phyloP scores from a whole-genome alignment of 2,888 invertebrate genomes.

The Drosophila stalkeri region DNA sequence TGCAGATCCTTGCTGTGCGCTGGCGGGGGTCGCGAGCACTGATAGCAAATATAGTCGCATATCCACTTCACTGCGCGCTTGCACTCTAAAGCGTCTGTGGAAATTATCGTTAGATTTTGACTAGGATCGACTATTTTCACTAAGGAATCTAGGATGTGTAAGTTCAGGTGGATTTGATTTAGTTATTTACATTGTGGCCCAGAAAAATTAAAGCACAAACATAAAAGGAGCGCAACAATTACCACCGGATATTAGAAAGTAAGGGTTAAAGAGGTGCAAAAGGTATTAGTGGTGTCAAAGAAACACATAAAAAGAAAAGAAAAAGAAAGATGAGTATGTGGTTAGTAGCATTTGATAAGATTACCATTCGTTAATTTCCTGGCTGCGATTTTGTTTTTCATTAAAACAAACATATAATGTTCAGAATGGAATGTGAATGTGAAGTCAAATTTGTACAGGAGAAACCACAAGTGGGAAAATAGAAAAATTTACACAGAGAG shows the following conservation, averaged over 20 bases:
- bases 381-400: slow-evolving; percentile 70
- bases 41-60: slow-evolving; percentile 98
- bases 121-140: slow-evolving; percentile 85
- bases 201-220: slow-evolving; percentile 47
- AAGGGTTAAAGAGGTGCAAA: slow-evolving; percentile 15
- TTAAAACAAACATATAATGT: slow-evolving; percentile 12
- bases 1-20: slow-evolving; percentile 97
- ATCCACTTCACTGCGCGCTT: slow-evolving; percentile 98
- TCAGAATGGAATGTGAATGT: slow-evolving; percentile 10
- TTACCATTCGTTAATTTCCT: slow-evolving; percentile 85
- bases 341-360: slow-evolving; percentile 75
- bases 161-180: slow-evolving; percentile 35
- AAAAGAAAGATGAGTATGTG: slow-evolving; percentile 78
- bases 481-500: slow-evolving; percentile 39
- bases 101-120: slow-evolving; percentile 85
- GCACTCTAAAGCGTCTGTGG: slow-evolving; percentile 93
- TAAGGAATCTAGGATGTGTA: slow-evolving; percentile 82
- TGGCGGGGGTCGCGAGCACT: slow-evolving; percentile 97
- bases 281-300: slow-evolving; percentile 30
- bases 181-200: slow-evolving; percentile 58
- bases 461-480: slow-evolving; percentile 36
- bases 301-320: slow-evolving; percentile 65
- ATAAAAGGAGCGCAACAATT: slow-evolving; percentile 14
- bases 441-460: slow-evolving; percentile 33
- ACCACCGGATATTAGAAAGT: slow-evolving; percentile 30